Conservation (phyloP, 1,140 invertebrate genomes). For the Drosophila pseudoananassae region DNA sequence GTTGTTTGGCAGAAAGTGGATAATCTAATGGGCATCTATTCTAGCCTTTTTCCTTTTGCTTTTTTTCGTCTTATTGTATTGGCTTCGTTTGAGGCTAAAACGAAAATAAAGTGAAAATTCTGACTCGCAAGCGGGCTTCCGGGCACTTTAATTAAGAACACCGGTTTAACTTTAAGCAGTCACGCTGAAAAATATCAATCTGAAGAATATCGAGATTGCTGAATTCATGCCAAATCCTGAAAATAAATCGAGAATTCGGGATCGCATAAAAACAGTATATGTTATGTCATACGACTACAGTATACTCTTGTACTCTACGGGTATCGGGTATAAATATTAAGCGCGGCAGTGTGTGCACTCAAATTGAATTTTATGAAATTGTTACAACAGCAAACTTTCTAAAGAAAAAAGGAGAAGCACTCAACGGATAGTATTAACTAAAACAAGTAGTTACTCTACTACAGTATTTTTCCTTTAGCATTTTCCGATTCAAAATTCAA, state of each 20-base stretch:
- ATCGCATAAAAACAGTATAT: too few relatives aligned
- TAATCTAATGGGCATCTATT: slow-evolving; percentile 44
- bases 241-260: too few relatives aligned
- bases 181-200: slow-evolving; percentile 25
- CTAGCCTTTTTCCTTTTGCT: neutral
- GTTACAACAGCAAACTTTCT: slow-evolving; percentile 5
- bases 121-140: slow-evolving; percentile 32
- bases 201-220: slow-evolving; percentile 18
- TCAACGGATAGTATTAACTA: too few relatives aligned
- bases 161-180: slow-evolving; percentile 5
- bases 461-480: too few relatives aligned
- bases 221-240: too few relatives aligned
- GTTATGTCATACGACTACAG: too few relatives aligned
- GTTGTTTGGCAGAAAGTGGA: slow-evolving; percentile 49
- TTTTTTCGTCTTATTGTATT: slow-evolving; percentile 31
- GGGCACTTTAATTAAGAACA: slow-evolving; percentile 32
- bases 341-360: slow-evolving; percentile 26
- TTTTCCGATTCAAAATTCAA: too few relatives aligned
- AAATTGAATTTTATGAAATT: slow-evolving; percentile 50
- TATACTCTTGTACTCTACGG: too few relatives aligned
- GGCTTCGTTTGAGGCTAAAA: slow-evolving; percentile 24
- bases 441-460: neutral
- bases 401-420: neutral
- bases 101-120: slow-evolving; percentile 17
- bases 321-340: slow-evolving; percentile 36